Evolutionary conservation across 2,888 invertebrate genomes (phyloP), one percentile per base, ranked within the genome.

Genomic region (Eledone cirrhosa): DNA sequence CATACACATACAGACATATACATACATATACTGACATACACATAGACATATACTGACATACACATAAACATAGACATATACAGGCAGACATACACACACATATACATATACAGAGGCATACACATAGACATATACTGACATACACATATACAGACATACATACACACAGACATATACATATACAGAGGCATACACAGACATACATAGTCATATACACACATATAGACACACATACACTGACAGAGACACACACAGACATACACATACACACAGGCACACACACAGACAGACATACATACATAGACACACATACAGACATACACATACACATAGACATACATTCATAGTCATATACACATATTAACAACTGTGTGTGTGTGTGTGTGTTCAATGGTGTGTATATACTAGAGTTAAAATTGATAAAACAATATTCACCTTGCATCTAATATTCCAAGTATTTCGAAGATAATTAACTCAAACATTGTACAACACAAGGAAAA

Each of bases 381-480:
- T 48, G 19, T 48, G 13, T 48, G 53, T 48, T 48, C 19, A 48
- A 13, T 48, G 13, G 19, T 48, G 19, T 48, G 19, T 48, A 48
- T 48, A 48, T 48, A 48, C 19, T n/a, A n/a, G n/a, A n/a, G 8
- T 63, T 11, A 0, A 7, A 24, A 19, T 63, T 22, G n/a, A 63
- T n/a, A n/a, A 27, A 1, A 74, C 33, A 78, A 84, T 89, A 83
- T 89, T 85, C 93, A 98, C 95, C 95, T 95, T 29, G 96, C 94
- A 90, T 98, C 97, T 82, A 99, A 92, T 83, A 98, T 94, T 48
- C 96, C 98, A 80, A 98, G 93, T 84, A 99, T 99, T 93, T 99
- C 99, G 92, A 99, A 99, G 89, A 99, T 99, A 81, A 99, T 99
- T 80, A 99, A 92, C 91, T 99, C 99, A 91, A 99, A 99, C 97